A percentile compares a stretch with the other conserved stretches of the same genome.
Conservation (phyloP, 2,113 vertebrate species). For the Vireo altiloquus region DNA sequence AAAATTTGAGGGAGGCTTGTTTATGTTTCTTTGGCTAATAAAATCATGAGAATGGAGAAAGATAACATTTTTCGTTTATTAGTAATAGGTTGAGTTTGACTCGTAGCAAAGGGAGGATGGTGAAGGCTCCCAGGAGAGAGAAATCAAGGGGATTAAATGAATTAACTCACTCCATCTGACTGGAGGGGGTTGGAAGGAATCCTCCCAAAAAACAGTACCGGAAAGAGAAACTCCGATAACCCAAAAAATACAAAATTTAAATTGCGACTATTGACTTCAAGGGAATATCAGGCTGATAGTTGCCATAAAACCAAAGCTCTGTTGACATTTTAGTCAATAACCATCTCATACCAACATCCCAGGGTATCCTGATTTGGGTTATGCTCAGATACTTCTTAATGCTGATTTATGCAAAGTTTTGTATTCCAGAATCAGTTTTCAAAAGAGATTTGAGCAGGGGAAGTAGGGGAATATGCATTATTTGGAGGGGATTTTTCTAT, state of each 20-base stretch:
- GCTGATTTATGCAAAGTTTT: not conserved
- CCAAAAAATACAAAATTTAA: conserved; percentile 54
- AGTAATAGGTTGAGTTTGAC: not conserved
- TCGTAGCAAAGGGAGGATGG: not conserved
- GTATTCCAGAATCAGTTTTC: not conserved
- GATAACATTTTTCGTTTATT: not conserved
- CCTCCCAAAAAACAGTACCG: not conserved
- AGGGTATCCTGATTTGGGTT: not conserved
- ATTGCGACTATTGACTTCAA: conserved; percentile 64
- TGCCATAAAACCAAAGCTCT: conserved; percentile 56
- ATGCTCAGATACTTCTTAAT: not conserved
- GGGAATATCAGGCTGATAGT: conserved; percentile 30
- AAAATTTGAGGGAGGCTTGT: not conserved
- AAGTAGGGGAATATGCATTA: not conserved
- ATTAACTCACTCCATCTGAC: not conserved
- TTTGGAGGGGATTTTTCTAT: not conserved
- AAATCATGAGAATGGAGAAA: not conserved
- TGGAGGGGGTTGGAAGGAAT: not conserved
- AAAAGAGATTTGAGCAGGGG: not conserved
- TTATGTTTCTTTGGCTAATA: not conserved
- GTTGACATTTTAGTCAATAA: conserved; percentile 60
- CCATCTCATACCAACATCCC: not conserved
- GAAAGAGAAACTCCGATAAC: conserved; percentile 57
- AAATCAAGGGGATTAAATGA: not conserved
- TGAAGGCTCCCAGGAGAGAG: not conserved